Conservation (phyloP, 2,113 vertebrate species). For the Pica pica region DNA sequence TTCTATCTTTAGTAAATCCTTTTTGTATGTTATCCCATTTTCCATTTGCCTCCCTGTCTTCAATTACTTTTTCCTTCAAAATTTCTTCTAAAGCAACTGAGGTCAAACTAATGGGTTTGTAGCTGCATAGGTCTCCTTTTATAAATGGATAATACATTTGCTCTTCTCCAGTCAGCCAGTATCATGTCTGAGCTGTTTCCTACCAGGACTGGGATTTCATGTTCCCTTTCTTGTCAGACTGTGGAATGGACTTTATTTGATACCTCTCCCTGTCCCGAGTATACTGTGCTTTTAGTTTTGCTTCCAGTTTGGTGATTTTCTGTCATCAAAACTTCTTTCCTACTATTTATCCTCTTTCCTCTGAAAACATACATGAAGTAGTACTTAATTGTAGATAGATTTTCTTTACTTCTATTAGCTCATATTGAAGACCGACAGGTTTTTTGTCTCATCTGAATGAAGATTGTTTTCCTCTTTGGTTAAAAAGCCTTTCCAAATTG, state of each 20-base stretch:
- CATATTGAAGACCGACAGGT: neutral
- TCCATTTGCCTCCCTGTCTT: conserved; percentile 21
- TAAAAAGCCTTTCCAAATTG: neutral
- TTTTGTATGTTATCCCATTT: conserved; percentile 49
- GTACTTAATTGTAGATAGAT: neutral
- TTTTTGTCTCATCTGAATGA: neutral
- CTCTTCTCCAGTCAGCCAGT: neutral
- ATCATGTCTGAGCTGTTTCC: neutral
- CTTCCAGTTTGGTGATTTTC: neutral
- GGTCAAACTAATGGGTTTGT: conserved; percentile 34
- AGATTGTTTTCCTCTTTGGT: neutral
- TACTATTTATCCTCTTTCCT: neutral
- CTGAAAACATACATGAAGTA: neutral
- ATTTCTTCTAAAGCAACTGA: conserved; percentile 19
- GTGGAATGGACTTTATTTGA: neutral
- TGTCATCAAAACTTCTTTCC: neutral
- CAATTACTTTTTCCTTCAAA: conserved; percentile 43
- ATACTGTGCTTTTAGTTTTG: neutral
- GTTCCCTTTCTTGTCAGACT: neutral
- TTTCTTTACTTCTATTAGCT: neutral
- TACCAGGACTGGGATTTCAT: neutral
- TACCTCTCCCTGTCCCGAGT: neutral
- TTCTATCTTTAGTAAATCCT: conserved; percentile 50
- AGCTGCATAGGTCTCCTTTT: conserved; percentile 1
- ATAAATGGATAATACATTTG: conserved; percentile 1